Percentiles rank a stretch among this genome's conserved stretches.
phyloP scores from a whole-genome alignment of 2,888 invertebrate genomes.

The Eupsilia transversa region DNA sequence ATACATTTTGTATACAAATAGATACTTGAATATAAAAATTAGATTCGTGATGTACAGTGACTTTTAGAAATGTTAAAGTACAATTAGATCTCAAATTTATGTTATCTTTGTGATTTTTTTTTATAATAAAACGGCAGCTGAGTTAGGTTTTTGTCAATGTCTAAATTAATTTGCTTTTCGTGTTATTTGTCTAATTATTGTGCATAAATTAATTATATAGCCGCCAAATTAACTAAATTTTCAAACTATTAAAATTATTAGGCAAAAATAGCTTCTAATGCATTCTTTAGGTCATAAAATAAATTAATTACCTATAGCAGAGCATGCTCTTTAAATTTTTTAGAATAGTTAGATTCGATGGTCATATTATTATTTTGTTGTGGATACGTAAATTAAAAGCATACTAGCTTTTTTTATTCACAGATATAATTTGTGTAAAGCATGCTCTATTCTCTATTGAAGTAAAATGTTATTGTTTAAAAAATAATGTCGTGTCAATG shows the following conservation, averaged over 20 bases:
- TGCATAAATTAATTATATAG: conserved; percentile 47
- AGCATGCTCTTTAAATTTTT: conserved; percentile 55
- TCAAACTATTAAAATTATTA: conserved; percentile 42
- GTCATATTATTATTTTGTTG: conserved; percentile 23
- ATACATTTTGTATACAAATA: conserved; percentile 71
- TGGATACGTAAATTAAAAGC: conserved; percentile 19
- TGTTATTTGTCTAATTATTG: conserved; percentile 53
- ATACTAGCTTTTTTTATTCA: conserved; percentile 27
- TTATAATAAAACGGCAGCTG: conserved; percentile 44
- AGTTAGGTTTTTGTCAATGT: conserved; percentile 53
- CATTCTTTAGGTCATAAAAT: conserved; percentile 55
- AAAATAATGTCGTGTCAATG: conserved; percentile 50
- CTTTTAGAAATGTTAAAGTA: conserved; percentile 72
- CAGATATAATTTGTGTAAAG: conserved; percentile 43
- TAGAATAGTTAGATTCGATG: conserved; percentile 42
- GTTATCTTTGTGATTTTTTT: conserved; percentile 58
- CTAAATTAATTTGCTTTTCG: conserved; percentile 56
- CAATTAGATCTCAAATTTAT: conserved; percentile 77
- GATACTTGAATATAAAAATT: conserved; percentile 58
- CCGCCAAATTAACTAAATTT: conserved; percentile 43
- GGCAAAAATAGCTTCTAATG: conserved; percentile 46
- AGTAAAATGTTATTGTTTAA: conserved; percentile 37
- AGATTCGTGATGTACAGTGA: conserved; percentile 60
- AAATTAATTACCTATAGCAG: conserved; percentile 43
- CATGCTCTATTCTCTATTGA: conserved; percentile 50